Evolutionary conservation across 2,113 vertebrate species (phyloP), one percentile per base, ranked within the genome.

Genomic region (Anas platyrhynchos): DNA sequence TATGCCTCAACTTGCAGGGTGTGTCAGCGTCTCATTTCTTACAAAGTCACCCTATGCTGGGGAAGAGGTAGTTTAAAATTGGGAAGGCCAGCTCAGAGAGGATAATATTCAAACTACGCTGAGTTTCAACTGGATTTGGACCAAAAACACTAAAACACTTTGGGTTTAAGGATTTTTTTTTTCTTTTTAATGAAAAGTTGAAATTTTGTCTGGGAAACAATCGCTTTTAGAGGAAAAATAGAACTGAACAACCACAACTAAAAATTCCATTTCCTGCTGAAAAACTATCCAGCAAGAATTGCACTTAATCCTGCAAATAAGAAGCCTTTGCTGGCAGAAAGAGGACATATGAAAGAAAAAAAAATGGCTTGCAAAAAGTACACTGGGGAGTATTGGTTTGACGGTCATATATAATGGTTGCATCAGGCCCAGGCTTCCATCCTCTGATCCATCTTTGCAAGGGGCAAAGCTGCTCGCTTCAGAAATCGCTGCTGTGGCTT

Each of bases 261-360:
- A 95, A 95, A 91, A 74, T 86, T 89, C 79, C 52, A 75, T 90
- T 97, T 96, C 68, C 88, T 93, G 61, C 59, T 93, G 89, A 91
- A 96, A 85, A 94, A 86, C 18, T 83, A 83, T 83, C 65, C 4
- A 0, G 61, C 88, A 88, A 91, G 52, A 88, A 80, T 73, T 91
- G 46, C 79, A 83, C 67, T 94, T 95, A 96, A 91, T 94, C 79
- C 89, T 95, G 80, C 58, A 94, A 94, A 83, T 48, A 86, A 87
- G 50, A 83, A 96, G 43, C 59, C 72, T 88, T 87, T 76, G 18
- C 46, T 88, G 61, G 54, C 6, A 76, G 63, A 83, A 71, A 44
- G 8, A 63, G 22, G 46, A 55, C 34, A 75, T 46, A 72, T 16
- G 48, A 89, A 91, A 82, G 46, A 22, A 66, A 77, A 71, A 44